phyloP scores from a whole-genome alignment of 2,113 vertebrate genomes.

The Mohoua ochrocephala region DNA sequence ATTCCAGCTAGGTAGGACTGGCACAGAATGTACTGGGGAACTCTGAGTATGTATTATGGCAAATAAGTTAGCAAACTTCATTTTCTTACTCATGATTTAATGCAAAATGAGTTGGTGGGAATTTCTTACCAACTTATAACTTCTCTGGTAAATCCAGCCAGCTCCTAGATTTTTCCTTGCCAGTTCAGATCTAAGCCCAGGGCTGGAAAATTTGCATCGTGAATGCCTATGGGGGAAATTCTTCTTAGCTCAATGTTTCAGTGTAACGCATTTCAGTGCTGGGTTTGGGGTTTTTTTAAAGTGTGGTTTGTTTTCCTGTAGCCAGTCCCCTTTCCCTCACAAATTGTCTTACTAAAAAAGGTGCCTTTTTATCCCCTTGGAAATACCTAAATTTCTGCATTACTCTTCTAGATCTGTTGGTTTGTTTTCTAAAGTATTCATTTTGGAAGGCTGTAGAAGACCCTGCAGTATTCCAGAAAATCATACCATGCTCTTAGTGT shows the following conservation, averaged over 20 bases:
- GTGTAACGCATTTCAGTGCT: not conserved
- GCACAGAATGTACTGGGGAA: not conserved
- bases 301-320: not conserved
- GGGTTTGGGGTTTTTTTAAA: not conserved
- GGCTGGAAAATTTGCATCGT: not conserved
- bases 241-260: not conserved
- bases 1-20: slow-evolving; percentile 86
- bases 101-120: not conserved
- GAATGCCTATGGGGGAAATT: not conserved
- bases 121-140: not conserved
- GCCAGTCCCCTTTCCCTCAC: not conserved
- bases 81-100: not conserved
- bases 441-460: not conserved
- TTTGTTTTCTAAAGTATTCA: not conserved
- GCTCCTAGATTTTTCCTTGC: not conserved
- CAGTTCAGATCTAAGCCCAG: not conserved
- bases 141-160: not conserved
- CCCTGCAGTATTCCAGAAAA: not conserved
- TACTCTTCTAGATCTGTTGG: not conserved
- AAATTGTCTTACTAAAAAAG: not conserved
- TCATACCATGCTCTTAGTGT: not conserved
- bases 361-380: not conserved
- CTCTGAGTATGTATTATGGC: not conserved
- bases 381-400: not conserved
- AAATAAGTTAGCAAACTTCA: not conserved